phyloP scores from a whole-genome alignment of 2,888 invertebrate genomes.

The Platynereis dumerilii region DNA sequence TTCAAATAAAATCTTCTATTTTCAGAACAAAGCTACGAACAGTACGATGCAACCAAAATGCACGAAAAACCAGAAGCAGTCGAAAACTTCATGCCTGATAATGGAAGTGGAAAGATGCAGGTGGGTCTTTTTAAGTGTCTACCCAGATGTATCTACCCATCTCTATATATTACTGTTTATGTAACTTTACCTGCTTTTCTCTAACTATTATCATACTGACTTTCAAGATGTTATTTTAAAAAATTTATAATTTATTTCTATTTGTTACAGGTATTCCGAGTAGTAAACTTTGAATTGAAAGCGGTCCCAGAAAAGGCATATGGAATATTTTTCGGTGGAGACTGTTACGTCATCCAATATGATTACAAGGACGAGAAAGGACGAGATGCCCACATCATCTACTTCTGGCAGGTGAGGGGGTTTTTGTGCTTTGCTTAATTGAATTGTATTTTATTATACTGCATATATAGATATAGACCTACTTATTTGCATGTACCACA shows the following conservation, averaged over 20 bases:
- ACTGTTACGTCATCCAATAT: conserved; percentile 84
- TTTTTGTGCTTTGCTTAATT: background rate
- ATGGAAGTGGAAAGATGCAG: conserved; percentile 70
- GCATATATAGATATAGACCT: background rate
- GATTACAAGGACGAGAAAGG: conserved; percentile 68
- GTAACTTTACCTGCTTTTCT: no score
- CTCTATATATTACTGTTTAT: no score
- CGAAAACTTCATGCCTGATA: conserved; percentile 77
- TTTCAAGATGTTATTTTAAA: no score
- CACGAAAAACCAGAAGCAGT: conserved; percentile 66
- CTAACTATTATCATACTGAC: no score
- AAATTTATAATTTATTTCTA: background rate
- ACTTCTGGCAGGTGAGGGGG: conserved; percentile 76
- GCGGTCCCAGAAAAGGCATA: conserved; percentile 73
- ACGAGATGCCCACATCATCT: conserved; percentile 71
- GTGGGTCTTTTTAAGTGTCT: conserved; percentile 40
- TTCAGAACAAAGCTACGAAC: conserved; percentile 39
- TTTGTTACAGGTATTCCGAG: conserved; percentile 73
- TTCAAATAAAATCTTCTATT: background rate
- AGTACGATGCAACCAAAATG: conserved; percentile 55
- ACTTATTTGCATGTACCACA: no score
- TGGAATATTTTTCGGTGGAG: conserved; percentile 79
- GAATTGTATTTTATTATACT: no score
- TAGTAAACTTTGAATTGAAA: conserved; percentile 77
- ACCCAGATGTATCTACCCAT: no score